These are phyloP conservation scores for Seira ritae DNA, from an alignment of 2,888 invertebrate species.

Conservation along the genomic window DNA sequence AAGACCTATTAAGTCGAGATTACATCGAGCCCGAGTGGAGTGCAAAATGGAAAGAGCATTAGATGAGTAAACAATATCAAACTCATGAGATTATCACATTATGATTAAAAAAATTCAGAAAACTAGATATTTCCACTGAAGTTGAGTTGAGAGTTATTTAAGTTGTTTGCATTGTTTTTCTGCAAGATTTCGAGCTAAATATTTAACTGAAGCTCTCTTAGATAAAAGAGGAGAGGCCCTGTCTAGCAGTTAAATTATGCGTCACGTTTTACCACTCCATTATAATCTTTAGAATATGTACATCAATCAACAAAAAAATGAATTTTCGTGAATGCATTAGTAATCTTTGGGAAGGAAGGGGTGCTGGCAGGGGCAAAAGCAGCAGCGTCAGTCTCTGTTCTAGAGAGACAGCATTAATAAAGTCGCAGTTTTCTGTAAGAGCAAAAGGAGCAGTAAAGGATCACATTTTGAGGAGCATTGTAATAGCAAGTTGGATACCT, in stretches of 20 bases:
- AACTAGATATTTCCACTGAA: too few species aligned
- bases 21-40: neutral
- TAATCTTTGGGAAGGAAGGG: constrained; percentile 34
- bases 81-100: too few species aligned
- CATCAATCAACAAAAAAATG: constrained; percentile 1
- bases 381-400: neutral
- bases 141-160: too few species aligned
- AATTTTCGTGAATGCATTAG: neutral
- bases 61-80: constrained; percentile 2
- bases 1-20: neutral
- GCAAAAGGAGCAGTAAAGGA: constrained; percentile 22
- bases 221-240: too few species aligned
- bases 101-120: too few species aligned
- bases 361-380: constrained; percentile 42
- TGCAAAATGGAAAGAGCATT: neutral
- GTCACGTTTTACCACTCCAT: constrained; percentile 10
- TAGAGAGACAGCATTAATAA: constrained; percentile 7
- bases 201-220: too few species aligned
- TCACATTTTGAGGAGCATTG: constrained; percentile 1
- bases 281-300: constrained; percentile 6
- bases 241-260: neutral
- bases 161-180: too few species aligned
- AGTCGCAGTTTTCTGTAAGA: constrained; percentile 8
- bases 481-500: too few species aligned
- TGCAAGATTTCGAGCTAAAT: too few species aligned